phyloP scores from a whole-genome alignment of 1,140 invertebrate species.

The Lysiphlebus fabarum region DNA sequence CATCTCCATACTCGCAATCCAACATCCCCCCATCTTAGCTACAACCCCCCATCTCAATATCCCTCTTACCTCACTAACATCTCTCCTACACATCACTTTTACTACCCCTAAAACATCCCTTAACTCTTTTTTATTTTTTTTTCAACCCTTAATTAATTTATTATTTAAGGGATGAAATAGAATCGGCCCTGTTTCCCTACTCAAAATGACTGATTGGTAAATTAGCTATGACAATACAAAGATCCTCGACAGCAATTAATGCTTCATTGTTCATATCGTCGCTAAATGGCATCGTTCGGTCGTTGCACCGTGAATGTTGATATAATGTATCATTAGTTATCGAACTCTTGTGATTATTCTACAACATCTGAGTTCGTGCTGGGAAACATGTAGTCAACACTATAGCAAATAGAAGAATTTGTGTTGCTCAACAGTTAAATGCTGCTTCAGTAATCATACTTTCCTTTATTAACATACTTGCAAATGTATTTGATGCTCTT shows the following conservation, averaged over 20 bases:
- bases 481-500: conserved; percentile 43
- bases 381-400: conserved; percentile 44
- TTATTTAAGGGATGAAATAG: too few relatives aligned
- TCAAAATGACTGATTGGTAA: conserved; percentile 39
- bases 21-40: too few relatives aligned
- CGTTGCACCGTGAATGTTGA: not conserved
- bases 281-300: conserved; percentile 10
- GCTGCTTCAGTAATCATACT: conserved; percentile 43
- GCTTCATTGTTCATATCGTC: conserved; percentile 45
- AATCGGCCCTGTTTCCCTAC: conserved; percentile 32
- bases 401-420: conserved; percentile 49
- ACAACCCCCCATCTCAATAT: too few relatives aligned
- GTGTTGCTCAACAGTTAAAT: conserved; percentile 31
- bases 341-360: conserved; percentile 45
- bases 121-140: too few relatives aligned
- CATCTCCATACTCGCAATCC: too few relatives aligned
- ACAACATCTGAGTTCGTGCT: conserved; percentile 40
- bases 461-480: conserved; percentile 43
- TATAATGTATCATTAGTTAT: conserved; percentile 31
- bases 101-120: too few relatives aligned
- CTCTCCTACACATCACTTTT: too few relatives aligned
- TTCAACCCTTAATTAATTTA: too few relatives aligned
- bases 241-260: conserved; percentile 45
- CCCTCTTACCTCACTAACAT: too few relatives aligned
- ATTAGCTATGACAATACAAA: conserved; percentile 37